Percentiles rank a stretch among this genome's conserved stretches.
phyloP scores from a whole-genome alignment of 2,888 invertebrate genomes.

The Apotomis capreana region DNA sequence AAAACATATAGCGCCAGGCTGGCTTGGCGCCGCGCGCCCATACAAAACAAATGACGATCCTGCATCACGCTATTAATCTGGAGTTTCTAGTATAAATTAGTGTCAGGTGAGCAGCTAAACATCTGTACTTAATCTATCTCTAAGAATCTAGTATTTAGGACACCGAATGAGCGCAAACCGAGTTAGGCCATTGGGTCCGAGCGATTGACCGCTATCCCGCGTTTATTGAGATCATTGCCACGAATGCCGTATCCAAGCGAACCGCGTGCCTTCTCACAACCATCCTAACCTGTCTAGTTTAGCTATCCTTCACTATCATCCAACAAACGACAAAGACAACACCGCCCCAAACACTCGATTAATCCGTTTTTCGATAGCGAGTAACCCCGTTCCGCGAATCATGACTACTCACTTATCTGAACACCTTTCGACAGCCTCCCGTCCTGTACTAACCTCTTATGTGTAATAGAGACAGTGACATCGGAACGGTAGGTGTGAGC shows the following conservation, averaged over 20 bases:
- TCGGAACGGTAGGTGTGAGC: constrained; percentile 3
- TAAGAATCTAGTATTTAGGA: background rate
- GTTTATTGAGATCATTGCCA: constrained; percentile 59
- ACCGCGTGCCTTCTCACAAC: constrained; percentile 43
- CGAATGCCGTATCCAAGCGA: constrained; percentile 52
- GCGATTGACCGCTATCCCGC: constrained; percentile 39
- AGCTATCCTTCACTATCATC: constrained; percentile 25
- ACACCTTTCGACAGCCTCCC: background rate
- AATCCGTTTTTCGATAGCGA: background rate
- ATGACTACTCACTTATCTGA: constrained; percentile 1
- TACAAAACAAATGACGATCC: too few relatives aligned
- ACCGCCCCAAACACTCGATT: background rate
- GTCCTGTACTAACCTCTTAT: constrained; percentile 17
- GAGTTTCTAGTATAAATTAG: too few relatives aligned
- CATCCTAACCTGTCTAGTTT: background rate
- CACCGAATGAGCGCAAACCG: constrained; percentile 6
- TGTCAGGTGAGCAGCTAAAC: too few relatives aligned
- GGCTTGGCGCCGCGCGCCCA: too few relatives aligned
- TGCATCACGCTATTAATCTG: too few relatives aligned
- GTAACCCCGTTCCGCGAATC: constrained; percentile 5
- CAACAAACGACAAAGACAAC: constrained; percentile 25
- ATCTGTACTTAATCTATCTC: background rate
- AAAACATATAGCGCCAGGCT: too few relatives aligned
- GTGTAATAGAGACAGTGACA: constrained; percentile 11
- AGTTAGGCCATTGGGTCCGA: constrained; percentile 28